Evolutionary conservation across 2,113 vertebrate genomes (phyloP), one percentile per base, ranked within the genome.

Genomic region (Mesoclemmys tuberculata): DNA sequence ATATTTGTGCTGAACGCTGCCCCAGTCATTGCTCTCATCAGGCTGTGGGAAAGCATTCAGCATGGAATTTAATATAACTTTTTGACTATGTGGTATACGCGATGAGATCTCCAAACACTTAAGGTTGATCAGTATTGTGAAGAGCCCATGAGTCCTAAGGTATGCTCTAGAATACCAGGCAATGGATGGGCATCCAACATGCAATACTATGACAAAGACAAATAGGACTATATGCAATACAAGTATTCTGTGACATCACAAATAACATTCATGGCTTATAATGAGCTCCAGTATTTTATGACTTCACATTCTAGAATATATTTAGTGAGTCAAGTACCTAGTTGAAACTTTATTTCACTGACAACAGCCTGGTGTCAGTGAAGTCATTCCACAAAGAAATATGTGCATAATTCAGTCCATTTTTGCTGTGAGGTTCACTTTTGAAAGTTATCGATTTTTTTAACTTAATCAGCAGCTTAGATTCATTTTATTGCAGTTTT

Each of bases 11-110:
- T 85, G n/a, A 38, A 18, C 81, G 51, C 10, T 88, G 51, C 35
- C 58, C 10, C n/a, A 8, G 51, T 79, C 22, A 13, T 11, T 0
- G 0, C 35, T 44, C 11, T n/a, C 71, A 46, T 52, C n/a, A 51
- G 46, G 14, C 29, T 0, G 0, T 44, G 55, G 21, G 54, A 14
- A 38, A 78, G 38, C 27, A 19, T 51, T 83, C 10, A 46, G 71
- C 80, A 38, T n/a, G 44, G 29, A 10, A 71, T 38, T 71, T 71
- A 9, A 71, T 9, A 19, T 71, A 71, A 38, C n/a, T 71, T 71
- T 71, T 58, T 90, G 64, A 4, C 68, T 52, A 13, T 52, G 6
- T 80, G n/a, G 74, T 74, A 80, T 71, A 16, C 5, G 79, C 27
- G 21, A 35, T 82, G 35, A 41, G 38, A 46, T 84, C 84, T 80